These are phyloP conservation scores for Zootermopsis nevadensis DNA, from an alignment of 2,888 invertebrate species.

Conservation along the genomic window DNA sequence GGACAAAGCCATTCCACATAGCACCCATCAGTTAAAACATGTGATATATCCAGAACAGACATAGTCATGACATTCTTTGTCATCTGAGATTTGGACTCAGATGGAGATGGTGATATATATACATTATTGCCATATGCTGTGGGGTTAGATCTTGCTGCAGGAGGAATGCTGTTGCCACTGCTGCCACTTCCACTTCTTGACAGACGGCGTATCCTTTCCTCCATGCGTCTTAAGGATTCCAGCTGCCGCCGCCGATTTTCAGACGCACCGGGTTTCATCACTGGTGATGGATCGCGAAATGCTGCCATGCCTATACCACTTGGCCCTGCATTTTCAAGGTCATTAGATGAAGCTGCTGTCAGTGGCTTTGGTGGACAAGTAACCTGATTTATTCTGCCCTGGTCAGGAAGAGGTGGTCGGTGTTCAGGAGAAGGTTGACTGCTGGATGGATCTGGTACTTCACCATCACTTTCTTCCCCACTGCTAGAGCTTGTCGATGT, in stretches of 20 bases:
- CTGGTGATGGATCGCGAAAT: slow-evolving; percentile 45
- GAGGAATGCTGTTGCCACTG: background rate
- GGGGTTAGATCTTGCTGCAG: slow-evolving; percentile 45
- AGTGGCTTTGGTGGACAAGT: background rate
- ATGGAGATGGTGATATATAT: slow-evolving; percentile 66
- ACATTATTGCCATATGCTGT: slow-evolving; percentile 64
- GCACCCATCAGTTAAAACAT: slow-evolving; percentile 72
- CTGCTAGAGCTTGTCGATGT: slow-evolving; percentile 46
- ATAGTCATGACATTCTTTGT: slow-evolving; percentile 77
- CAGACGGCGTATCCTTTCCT: slow-evolving; percentile 68
- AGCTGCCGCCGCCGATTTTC: slow-evolving; percentile 71
- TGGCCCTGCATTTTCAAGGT: slow-evolving; percentile 44
- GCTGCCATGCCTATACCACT: slow-evolving; percentile 49
- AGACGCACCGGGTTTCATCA: slow-evolving; percentile 52
- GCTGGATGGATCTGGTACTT: slow-evolving; percentile 31
- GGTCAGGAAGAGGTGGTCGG: background rate
- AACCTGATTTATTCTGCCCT: slow-evolving; percentile 9
- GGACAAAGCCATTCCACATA: slow-evolving; percentile 78
- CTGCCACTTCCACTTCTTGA: slow-evolving; percentile 14
- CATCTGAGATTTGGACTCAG: background rate
- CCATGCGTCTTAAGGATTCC: slow-evolving; percentile 74
- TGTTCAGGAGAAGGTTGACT: slow-evolving; percentile 26
- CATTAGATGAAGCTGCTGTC: background rate
- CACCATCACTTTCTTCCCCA: slow-evolving; percentile 50
- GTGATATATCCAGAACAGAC: slow-evolving; percentile 87